Conservation (phyloP, 92 coral and sea anemone species). For the Virgularia gustaviana region DNA sequence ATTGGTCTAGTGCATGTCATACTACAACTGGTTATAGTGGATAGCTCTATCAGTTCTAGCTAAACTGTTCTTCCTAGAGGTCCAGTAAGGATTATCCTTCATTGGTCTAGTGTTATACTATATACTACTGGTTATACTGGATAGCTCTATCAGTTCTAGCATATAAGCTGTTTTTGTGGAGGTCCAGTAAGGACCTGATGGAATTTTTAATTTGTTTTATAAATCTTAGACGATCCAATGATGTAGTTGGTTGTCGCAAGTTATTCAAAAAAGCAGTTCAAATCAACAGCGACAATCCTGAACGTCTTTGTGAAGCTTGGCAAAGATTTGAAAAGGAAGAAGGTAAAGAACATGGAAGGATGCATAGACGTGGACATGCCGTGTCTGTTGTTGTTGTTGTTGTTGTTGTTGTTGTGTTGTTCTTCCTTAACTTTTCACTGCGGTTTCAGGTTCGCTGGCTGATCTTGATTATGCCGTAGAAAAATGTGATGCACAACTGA, state of each 20-base stretch:
- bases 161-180: neutral
- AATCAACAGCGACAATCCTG: constrained; percentile 82
- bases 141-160: too few species aligned
- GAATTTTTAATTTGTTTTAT: neutral
- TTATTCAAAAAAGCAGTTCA: constrained; percentile 86
- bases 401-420: neutral
- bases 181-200: neutral
- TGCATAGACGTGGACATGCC: neutral
- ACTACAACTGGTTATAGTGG: neutral
- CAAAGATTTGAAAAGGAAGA: constrained; percentile 93
- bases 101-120: too few species aligned
- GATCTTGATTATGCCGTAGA: constrained; percentile 84
- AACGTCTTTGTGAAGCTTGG: constrained; percentile 71
- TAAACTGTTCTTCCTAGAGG: too few species aligned
- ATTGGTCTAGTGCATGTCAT: too few species aligned
- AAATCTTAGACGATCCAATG: constrained; percentile 63
- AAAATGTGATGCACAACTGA: constrained; percentile 68
- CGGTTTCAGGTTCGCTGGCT: constrained; percentile 75
- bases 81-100: too few species aligned
- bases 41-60: too few species aligned
- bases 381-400: neutral
- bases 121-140: too few species aligned
- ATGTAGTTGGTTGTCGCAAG: constrained; percentile 66
- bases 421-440: too few species aligned
- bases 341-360: too few species aligned